Conservation (phyloP, 2,113 vertebrate genomes). For the Dicentrarchus labrax region DNA sequence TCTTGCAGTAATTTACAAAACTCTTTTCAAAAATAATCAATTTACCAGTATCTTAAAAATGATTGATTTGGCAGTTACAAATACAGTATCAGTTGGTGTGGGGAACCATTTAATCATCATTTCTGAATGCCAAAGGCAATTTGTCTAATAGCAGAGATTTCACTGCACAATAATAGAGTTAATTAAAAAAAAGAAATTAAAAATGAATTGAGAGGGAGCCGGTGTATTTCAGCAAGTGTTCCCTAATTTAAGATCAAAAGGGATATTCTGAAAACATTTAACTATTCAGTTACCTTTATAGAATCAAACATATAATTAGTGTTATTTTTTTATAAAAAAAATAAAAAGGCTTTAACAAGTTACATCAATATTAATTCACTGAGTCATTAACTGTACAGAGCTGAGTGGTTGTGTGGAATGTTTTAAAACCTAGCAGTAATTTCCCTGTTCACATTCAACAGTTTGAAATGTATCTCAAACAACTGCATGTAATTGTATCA, state of each 20-base stretch:
- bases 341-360: constrained; percentile 40
- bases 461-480: constrained; percentile 43
- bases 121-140: constrained; percentile 30
- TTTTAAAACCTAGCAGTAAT: constrained; percentile 27
- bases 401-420: constrained; percentile 48
- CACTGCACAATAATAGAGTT: constrained; percentile 14
- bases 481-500: constrained; percentile 24
- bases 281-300: not conserved
- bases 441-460: constrained; percentile 48
- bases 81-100: constrained; percentile 3
- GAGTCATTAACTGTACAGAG: constrained; percentile 60
- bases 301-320: constrained; percentile 39
- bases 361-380: constrained; percentile 45
- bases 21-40: constrained; percentile 4
- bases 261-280: constrained; percentile 15
- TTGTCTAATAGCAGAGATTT: not conserved
- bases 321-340: constrained; percentile 5
- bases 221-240: constrained; percentile 13
- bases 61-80: constrained; percentile 35
- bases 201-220: not conserved
- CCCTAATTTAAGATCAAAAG: constrained; percentile 25
- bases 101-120: constrained; percentile 8
- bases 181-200: too few relatives aligned
- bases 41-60: constrained; percentile 14
- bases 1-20: constrained; percentile 21